phyloP scores from a whole-genome alignment of 2,797 vertebrate genomes.

The Platyrinchus mystaceus region DNA sequence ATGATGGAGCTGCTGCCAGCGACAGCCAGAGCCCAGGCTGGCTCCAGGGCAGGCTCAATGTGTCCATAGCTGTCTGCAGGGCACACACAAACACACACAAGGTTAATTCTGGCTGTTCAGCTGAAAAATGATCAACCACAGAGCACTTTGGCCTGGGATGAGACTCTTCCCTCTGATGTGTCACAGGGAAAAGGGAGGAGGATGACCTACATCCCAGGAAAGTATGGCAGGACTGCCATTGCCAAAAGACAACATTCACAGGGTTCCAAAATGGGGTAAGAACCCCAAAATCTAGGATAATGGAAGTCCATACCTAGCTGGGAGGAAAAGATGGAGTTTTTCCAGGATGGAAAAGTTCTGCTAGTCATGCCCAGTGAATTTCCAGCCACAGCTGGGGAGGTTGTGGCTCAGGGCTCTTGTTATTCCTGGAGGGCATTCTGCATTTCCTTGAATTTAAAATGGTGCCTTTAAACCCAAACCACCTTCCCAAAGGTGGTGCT shows the following conservation, averaged over 20 bases:
- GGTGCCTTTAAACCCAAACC: background rate
- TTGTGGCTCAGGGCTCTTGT: background rate
- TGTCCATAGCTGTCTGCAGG: constrained; percentile 82
- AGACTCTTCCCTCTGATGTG: fast-evolving
- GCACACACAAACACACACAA: background rate
- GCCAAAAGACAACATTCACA: fast-evolving
- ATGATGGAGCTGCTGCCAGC: constrained; percentile 87
- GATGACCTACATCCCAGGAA: background rate
- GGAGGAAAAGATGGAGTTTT: background rate
- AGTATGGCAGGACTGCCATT: background rate
- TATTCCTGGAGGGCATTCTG: background rate
- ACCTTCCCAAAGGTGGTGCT: background rate
- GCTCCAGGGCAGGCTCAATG: constrained; percentile 76
- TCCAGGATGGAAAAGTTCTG: background rate
- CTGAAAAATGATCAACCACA: background rate
- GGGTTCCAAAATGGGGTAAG: background rate
- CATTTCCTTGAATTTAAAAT: background rate
- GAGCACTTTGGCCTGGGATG: background rate
- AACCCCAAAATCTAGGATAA: fast-evolving
- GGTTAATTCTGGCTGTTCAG: background rate
- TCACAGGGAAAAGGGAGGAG: background rate
- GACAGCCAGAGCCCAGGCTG: constrained; percentile 80
- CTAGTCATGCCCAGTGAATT: background rate
- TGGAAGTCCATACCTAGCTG: background rate
- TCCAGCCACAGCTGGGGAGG: background rate